Evolutionary conservation across 2,113 vertebrate genomes (phyloP), one percentile per base, ranked within the genome.

Genomic region (Gnathonemus echidnorhynchus): DNA sequence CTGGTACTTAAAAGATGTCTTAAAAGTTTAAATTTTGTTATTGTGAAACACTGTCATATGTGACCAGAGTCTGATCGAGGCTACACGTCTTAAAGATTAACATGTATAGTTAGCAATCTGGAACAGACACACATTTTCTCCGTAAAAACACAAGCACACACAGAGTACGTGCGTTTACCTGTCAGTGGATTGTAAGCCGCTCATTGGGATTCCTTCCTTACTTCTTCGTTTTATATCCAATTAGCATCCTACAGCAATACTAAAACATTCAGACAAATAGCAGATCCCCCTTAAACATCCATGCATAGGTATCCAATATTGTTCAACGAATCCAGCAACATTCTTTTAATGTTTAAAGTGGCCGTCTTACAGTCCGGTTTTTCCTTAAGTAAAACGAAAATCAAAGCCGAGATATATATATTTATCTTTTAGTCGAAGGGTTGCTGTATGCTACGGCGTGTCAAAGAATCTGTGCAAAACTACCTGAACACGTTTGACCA

Each of bases 171-270:
- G 88, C 58, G 52, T 87, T 90, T 95, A 99, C 98, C 98, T 98
- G 97, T 99, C 98, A 96, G 97, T 97, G 96, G 95, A 93, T 97
- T 98, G 97, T 98, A 97, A 97, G 97, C 98, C 97, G 95, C 97
- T 99, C 98, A 99, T 99, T 99, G 97, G 98, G 97, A 97, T 98
- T 97, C 96, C 91, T 94, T 89, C 93, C 95, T 93, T 95, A 96
- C 94, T 94, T 94, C 93, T 94, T 94, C 53, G 93, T 94, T 92
- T 95, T 95, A 96, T 95, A 97, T 97, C 97, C 97, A 95, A 96
- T 95, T 97, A 96, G 96, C 98, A 98, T 98, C 95, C 96, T 97
- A 95, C 93, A 94, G 90, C 91, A 93, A 91, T 89, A 89, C 92
- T 93, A 94, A 93, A 92, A 90, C 89, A 48, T 48, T 48, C 31